Percentiles rank a stretch among this genome's conserved stretches.
phyloP scores from a whole-genome alignment of 2,797 vertebrate species.

The Xenentodon cancila region DNA sequence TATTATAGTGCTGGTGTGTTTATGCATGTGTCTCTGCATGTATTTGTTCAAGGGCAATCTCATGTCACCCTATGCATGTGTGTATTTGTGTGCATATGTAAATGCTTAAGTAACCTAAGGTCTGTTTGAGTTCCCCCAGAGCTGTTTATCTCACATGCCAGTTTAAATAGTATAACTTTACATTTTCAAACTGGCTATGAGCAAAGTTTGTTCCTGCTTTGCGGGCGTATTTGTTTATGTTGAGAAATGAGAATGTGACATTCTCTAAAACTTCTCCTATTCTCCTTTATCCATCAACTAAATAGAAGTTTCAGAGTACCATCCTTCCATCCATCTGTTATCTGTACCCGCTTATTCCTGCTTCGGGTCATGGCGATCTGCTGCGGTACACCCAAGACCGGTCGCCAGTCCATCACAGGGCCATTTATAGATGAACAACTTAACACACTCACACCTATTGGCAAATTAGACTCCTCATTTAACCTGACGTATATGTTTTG shows the following conservation, averaged over 20 bases:
- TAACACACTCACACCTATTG: too few relatives aligned
- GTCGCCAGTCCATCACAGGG: too few relatives aligned
- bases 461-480: too few relatives aligned
- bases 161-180: constrained; percentile 66
- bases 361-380: too few relatives aligned
- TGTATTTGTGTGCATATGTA: constrained; percentile 62
- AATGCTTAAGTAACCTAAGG: constrained; percentile 64
- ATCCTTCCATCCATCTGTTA: too few relatives aligned
- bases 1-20: constrained; percentile 82
- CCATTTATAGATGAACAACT: too few relatives aligned
- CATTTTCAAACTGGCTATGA: constrained; percentile 53
- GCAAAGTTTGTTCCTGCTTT: constrained; percentile 68
- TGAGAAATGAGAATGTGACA: constrained; percentile 50
- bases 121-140: constrained; percentile 58
- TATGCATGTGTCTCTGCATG: constrained; percentile 76
- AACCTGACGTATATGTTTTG: too few relatives aligned
- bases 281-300: constrained; percentile 24
- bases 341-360: too few relatives aligned
- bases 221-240: constrained; percentile 51
- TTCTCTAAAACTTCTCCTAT: constrained; percentile 64
- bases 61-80: constrained; percentile 44
- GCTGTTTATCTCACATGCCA: constrained; percentile 63
- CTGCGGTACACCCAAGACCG: too few relatives aligned
- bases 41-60: constrained; percentile 70
- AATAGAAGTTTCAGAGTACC: constrained; percentile 7